A percentile compares a stretch with the other conserved stretches of the same genome.
These are phyloP conservation scores for Loris lydekkerianus DNA, from an alignment of 2,797 vertebrate species.

Conservation along the genomic window DNA sequence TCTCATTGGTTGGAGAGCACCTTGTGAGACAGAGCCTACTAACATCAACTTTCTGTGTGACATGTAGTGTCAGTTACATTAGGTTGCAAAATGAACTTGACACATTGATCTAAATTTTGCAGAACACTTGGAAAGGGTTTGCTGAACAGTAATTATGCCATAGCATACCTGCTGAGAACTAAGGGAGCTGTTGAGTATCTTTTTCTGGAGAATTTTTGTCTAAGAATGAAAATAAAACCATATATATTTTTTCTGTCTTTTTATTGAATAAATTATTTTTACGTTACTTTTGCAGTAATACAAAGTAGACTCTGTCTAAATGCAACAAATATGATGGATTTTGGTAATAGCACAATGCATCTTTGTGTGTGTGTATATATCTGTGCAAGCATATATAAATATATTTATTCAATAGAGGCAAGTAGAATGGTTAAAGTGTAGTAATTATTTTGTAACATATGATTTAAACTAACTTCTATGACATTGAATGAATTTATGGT, in stretches of 20 bases:
- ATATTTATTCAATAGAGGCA: neutral
- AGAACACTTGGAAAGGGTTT: neutral
- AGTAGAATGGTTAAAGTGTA: neutral
- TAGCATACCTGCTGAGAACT: neutral
- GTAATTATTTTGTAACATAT: neutral
- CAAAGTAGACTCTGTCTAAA: neutral
- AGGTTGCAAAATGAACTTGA: neutral
- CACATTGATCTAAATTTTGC: neutral
- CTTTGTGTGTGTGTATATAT: neutral
- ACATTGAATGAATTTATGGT: neutral
- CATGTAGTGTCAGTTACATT: neutral
- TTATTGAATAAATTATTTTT: neutral
- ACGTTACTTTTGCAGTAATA: neutral
- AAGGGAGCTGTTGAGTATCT: neutral
- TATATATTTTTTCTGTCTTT: neutral
- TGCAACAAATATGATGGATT: neutral
- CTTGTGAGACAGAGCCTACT: neutral
- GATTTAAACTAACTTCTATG: neutral
- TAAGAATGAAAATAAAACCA: neutral
- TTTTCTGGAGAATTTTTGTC: neutral
- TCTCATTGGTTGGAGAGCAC: neutral
- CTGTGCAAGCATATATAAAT: accelerated
- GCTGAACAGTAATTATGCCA: neutral
- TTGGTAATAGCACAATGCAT: neutral
- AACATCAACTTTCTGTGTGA: neutral